Base-by-base conservation (phyloP, 2,888 invertebrate genomes). In the Danaus chrysippus region DNA sequence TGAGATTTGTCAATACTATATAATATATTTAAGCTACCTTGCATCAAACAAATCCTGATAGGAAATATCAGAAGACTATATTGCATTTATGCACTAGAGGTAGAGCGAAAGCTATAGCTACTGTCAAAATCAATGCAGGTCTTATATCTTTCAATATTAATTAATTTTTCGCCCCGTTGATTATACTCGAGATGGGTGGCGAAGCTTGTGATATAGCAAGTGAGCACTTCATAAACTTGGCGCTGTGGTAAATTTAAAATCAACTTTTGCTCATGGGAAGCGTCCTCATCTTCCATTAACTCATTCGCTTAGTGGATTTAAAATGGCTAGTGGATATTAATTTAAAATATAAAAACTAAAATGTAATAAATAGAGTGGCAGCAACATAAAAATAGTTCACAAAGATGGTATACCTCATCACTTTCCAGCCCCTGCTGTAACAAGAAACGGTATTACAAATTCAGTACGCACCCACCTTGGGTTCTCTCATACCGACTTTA, bases 361-460 rank as follows among this genome's bases (percentile, higher is more conserved):
- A 76, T 80, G 78, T 81, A 86, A 85, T 78, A 87, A 87, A 88
- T 85, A 78, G 82, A 89, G 89, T 91, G 88, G 90, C 90, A 88
- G 89, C 89, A 90, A 91, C 91, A 87, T 83, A 90, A 91, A 88
- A 88, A 83, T 85, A 90, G 87, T 87, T 89, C 86, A 87, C 86
- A 90, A 90, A 91, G 86, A 90, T 90, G 90, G 88, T 92, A 92
- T 94, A 96, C 96, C 96, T 96, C 96, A 93, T 96, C 96, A 94
- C 95, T 95, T 94, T 96, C 95, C 95, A 96, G 95, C 95, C 95
- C 95, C 95, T 95, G 95, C 95, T 96, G 94, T 93, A 94, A 93
- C 93, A 94, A 93, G 91, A 91, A 91, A 91, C 84, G 84, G 83
- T 86, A 91, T 89, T 85, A 90, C 87, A 90, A 85, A 86, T 88